Evolutionary conservation across 2,113 vertebrate species (phyloP).

Genomic region (Piprites chloris): DNA sequence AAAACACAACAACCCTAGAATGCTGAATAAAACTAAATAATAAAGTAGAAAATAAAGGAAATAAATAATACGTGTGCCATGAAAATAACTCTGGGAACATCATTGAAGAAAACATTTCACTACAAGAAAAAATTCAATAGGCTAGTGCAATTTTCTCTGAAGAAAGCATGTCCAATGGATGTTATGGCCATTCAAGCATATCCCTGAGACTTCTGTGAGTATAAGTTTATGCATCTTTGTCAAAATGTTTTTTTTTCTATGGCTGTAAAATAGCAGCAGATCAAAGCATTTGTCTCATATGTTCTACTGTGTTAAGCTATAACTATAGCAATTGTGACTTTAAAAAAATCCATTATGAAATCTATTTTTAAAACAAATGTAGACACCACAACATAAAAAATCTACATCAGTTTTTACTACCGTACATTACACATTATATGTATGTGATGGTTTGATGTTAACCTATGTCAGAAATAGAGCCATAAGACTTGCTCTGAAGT

Average conservation of each 20-base stretch:
- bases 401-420: not conserved
- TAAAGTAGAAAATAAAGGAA: not conserved
- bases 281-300: not conserved
- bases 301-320: not conserved
- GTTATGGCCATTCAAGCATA: not conserved
- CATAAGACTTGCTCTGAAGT: not conserved
- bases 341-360: not conserved
- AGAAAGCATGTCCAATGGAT: not conserved
- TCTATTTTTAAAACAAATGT: not conserved
- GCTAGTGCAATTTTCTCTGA: not conserved
- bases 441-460: not conserved
- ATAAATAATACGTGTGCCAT: not conserved
- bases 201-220: not conserved
- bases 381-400: not conserved
- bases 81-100: not conserved
- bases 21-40: not conserved
- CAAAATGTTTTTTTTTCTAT: not conserved
- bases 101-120: not conserved
- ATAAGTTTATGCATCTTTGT: not conserved
- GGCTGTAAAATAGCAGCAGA: not conserved
- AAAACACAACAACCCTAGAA: not conserved
- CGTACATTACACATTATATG: not conserved
- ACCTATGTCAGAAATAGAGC: not conserved
- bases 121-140: not conserved
- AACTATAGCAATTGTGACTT: not conserved